Base-by-base conservation (phyloP, 2,888 invertebrate genomes). In the Synergus umbraculus region DNA sequence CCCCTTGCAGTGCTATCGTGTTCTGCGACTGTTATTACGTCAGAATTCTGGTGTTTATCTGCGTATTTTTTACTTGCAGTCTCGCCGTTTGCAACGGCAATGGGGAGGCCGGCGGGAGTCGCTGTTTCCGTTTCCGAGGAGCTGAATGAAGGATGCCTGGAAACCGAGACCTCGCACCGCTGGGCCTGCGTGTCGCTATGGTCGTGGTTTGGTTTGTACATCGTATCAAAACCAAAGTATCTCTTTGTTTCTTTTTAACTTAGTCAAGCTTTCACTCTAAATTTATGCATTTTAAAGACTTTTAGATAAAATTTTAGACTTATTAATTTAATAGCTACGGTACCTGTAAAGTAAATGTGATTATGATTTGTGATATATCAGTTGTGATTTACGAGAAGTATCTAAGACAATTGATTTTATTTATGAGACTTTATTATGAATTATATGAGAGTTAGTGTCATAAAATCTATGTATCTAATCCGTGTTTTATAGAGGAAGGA, bases 31-130 rank as follows among this genome's bases (percentile, higher is more conserved):
- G 41, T 73, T 54, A 37, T 54, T 54, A 73, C 84, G 82, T 84
- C 86, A 85, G 79, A 89, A 85, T 82, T 83, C 80, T 85, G 85
- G 86, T 88, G 89, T 91, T 89, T 87, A 91, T 89, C 86, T 86
- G 86, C 89, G 82, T 90, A 85, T 90, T 91, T 91, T 91, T 91
- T 91, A 90, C 85, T 91, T 91, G 86, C 91, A 91, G 91, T 91
- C 90, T 88, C 88, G 81, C 88, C 88, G 87, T 89, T 90, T 90
- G 90, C 89, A 89, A 90, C 90, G 91, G 87, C 88, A 88, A 87
- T 87, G 88, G 88, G 85, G 79, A 76, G 76, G 81, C 83, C 77
- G 79, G 82, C 83, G 83, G 84, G 85, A 80, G 83, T 85, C 83
- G 85, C 83, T 83, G 84, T 84, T 80, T 84, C 85, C 84, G 87